Conservation (phyloP, 2,797 vertebrate genomes). For the Rhabdophis nuchalis region DNA sequence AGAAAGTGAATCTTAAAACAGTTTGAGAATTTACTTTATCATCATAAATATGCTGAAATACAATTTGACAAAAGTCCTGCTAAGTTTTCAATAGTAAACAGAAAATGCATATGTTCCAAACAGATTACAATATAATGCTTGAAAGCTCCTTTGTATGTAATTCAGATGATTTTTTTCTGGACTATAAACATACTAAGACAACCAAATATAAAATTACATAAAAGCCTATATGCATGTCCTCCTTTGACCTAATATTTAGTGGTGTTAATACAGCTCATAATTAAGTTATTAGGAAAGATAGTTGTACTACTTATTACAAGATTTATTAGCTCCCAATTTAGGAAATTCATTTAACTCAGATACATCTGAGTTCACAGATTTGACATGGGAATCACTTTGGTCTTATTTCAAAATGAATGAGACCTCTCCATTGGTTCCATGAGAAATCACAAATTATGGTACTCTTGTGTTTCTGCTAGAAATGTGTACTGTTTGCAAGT, state of each 20-base stretch:
- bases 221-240: neutral
- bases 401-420: neutral
- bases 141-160: neutral
- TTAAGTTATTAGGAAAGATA: neutral
- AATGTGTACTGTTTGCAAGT: neutral
- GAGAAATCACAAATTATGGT: neutral
- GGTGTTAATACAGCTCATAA: neutral
- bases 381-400: neutral
- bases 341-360: neutral
- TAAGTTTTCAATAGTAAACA: neutral
- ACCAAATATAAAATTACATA: neutral
- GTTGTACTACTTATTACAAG: neutral
- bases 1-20: too few relatives aligned
- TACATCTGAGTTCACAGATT: neutral
- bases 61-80: neutral
- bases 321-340: neutral
- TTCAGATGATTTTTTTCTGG: neutral
- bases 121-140: neutral
- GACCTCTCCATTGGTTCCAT: neutral
- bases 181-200: neutral
- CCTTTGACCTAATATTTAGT: neutral
- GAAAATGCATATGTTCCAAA: neutral
- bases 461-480: neutral
- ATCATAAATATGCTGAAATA: neutral
- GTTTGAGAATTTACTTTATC: too few relatives aligned